Conservation (phyloP, 2,888 invertebrate genomes). For the Apodemia duryi region DNA sequence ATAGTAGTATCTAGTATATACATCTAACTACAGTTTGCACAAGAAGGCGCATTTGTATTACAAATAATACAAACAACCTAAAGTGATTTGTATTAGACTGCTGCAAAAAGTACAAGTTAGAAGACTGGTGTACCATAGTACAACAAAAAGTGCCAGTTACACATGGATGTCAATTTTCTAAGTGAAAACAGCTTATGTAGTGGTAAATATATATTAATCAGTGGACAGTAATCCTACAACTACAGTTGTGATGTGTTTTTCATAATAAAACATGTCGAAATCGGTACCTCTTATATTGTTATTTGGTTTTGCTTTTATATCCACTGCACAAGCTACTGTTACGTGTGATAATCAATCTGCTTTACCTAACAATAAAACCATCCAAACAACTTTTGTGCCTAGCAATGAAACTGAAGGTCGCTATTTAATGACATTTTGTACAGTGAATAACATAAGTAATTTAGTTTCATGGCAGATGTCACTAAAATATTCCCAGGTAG, state of each 20-base stretch:
- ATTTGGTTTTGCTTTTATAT: neutral
- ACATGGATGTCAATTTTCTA: neutral
- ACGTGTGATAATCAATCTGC: conserved; percentile 32
- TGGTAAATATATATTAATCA: too few species aligned
- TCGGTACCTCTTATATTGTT: neutral
- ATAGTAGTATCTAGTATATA: too few species aligned
- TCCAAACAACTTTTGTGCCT: conserved; percentile 35
- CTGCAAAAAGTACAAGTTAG: too few species aligned
- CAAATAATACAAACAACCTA: too few species aligned
- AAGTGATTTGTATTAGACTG: too few species aligned
- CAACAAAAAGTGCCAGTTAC: neutral
- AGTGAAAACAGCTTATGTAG: neutral
- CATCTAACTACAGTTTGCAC: too few species aligned
- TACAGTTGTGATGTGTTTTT: neutral
- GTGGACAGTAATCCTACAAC: neutral
- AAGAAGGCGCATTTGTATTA: too few species aligned
- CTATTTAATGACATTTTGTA: neutral
- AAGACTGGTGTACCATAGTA: too few species aligned
- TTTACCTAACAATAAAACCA: conserved; percentile 37
- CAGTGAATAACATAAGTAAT: neutral
- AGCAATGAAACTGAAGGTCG: conserved; percentile 30
- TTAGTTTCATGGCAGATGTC: neutral
- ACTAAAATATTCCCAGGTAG: neutral
- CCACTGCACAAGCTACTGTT: conserved; percentile 12
- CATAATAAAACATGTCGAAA: neutral